These are phyloP conservation scores for Buphagus erythrorhynchus DNA, from an alignment of 2,797 vertebrate species.

Conservation along the genomic window DNA sequence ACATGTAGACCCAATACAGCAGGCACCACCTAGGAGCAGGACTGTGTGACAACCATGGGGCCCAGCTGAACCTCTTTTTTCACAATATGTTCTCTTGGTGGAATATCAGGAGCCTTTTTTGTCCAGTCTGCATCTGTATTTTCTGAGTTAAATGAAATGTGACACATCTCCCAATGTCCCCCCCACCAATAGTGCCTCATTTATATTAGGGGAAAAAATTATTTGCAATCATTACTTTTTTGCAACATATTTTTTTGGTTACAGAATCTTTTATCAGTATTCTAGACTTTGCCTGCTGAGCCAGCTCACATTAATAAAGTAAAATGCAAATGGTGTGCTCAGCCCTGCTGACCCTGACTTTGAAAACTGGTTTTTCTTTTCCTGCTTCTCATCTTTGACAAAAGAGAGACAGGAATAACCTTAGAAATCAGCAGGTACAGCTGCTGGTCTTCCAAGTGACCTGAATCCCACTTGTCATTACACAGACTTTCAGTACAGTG, in stretches of 20 bases:
- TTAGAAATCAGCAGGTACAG: constrained; percentile 25
- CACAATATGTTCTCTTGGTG: neutral
- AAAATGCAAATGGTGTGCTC: constrained; percentile 20
- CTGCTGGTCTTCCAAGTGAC: neutral
- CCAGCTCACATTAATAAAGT: neutral
- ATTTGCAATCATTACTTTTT: neutral
- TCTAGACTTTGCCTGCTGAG: neutral
- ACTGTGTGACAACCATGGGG: neutral
- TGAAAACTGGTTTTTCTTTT: constrained; percentile 24
- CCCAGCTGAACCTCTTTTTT: neutral
- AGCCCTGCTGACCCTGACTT: constrained; percentile 12
- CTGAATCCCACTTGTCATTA: neutral
- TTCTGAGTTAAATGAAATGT: neutral
- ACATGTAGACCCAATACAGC: neutral
- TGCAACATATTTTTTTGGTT: neutral
- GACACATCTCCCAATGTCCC: fast-evolving
- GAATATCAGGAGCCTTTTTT: neutral
- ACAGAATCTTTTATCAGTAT: constrained; percentile 5
- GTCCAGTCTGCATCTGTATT: neutral
- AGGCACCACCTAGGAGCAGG: neutral
- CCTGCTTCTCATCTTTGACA: neutral
- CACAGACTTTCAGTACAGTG: neutral
- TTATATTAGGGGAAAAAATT: neutral
- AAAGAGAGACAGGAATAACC: neutral
- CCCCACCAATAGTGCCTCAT: neutral